Percentiles rank a stretch among this genome's conserved stretches.
Evolutionary conservation across 30 jellyfish, hydroid and myxozoan genomes (phyloP).

Genomic region (Nemopilema nomurai): DNA sequence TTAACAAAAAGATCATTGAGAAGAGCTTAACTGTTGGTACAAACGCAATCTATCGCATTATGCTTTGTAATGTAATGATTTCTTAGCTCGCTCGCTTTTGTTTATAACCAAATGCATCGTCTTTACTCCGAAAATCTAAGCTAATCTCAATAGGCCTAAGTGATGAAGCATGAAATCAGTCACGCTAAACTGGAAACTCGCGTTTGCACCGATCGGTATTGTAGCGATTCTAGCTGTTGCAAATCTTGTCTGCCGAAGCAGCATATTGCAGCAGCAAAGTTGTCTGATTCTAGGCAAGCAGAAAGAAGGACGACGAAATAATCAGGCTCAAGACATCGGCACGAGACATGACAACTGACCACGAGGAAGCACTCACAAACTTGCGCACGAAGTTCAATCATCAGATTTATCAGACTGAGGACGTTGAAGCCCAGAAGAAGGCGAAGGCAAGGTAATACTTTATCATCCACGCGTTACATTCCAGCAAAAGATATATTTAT

Average conservation of each 20-base stretch:
- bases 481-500: neutral
- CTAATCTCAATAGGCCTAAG: neutral
- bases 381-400: slow-evolving; percentile 33
- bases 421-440: slow-evolving; percentile 53
- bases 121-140: neutral
- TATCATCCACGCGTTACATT: neutral
- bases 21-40: neutral
- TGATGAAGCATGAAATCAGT: neutral
- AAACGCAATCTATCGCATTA: neutral
- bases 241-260: neutral
- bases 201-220: neutral
- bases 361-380: slow-evolving; percentile 48
- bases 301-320: slow-evolving; percentile 58
- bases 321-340: slow-evolving; percentile 30
- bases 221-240: neutral
- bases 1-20: neutral
- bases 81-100: neutral
- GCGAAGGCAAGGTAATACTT: slow-evolving; percentile 36
- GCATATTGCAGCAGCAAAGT: neutral
- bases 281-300: slow-evolving; percentile 33
- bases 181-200: neutral
- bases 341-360: slow-evolving; percentile 59
- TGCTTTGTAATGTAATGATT: no score
- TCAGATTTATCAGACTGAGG: slow-evolving; percentile 53
- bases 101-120: neutral